Evolutionary conservation across 2,113 vertebrate genomes (phyloP).

Genomic region (Drymodes brunneopygia): DNA sequence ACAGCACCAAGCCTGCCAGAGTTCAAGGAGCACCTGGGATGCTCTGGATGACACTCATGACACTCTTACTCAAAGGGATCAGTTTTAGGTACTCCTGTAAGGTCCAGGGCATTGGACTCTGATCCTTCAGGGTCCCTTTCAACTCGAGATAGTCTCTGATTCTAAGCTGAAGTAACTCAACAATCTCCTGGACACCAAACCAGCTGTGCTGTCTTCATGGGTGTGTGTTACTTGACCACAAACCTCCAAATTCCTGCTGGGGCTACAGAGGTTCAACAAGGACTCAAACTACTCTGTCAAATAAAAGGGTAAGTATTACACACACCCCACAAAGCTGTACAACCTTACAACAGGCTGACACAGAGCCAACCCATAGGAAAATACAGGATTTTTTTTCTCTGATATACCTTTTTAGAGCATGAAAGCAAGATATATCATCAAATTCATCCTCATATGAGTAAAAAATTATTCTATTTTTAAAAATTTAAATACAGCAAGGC

Average conservation of each 20-base stretch:
- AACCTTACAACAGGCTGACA: not conserved
- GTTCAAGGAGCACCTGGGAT: not conserved
- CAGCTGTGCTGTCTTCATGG: not conserved
- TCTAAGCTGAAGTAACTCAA: not conserved
- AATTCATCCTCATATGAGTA: not conserved
- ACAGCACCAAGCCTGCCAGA: not conserved
- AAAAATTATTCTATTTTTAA: not conserved
- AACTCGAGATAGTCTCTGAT: not conserved
- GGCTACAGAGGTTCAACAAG: not conserved
- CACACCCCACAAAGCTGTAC: not conserved
- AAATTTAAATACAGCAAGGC: not conserved
- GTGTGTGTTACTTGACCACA: not conserved
- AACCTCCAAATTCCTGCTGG: not conserved
- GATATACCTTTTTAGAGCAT: not conserved
- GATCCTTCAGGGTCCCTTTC: not conserved
- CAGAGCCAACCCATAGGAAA: not conserved
- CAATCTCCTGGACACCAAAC: not conserved
- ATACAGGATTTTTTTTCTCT: not conserved
- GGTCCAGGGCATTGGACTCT: not conserved
- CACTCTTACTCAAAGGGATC: fast-evolving
- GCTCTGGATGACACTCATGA: fast-evolving
- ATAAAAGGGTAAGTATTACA: not conserved
- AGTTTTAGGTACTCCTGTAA: not conserved
- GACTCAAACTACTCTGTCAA: not conserved
- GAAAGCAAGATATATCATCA: not conserved